Base-by-base conservation (phyloP, 2,797 vertebrate genomes). In the Neomorphus geoffroyi region DNA sequence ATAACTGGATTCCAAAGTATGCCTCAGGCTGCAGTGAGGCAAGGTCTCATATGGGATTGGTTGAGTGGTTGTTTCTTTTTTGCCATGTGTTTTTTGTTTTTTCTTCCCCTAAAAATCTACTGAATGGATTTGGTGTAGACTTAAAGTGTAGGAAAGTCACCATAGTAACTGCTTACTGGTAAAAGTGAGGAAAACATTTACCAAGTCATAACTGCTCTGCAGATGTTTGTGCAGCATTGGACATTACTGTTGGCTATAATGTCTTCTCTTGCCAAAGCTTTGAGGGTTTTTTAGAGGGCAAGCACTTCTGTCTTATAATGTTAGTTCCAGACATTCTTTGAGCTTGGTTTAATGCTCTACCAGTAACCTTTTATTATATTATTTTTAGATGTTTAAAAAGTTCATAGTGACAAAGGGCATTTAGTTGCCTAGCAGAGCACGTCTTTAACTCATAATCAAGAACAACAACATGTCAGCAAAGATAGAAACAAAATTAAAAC, bases 321-420 rank as follows among this genome's bases (percentile, higher is more conserved):
- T 73, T 37, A 66, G 78, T 88, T 94, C 82, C 82, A 96, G 86
- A 95, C 85, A 88, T 95, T 95, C 81, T 74, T 88, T 84, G 80
- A 91, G 56, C 51, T 94, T 85, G 60, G 80, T 88, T 92, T 87
- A 58, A 58, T 45, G 72, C 45, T 72, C 46, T 66, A 71, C 37
- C 62, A 88, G 54, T 45, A 92, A 90, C 43, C 27, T 72, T 80
- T 89, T 58, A 69, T 28, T 61, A 13, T 12, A 71, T 54, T 67
- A 51, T 67, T 85, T 89, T 83, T 65, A 65, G 53, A 57, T 81
- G 83, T 81, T 54, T 11, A 17, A 37, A 71, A 86, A 46, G n/a
- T 78, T 93, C 66, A 2, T 8, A 17, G 51, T 83, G 71, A 41
- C 71, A 35, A 92, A 94, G n/a, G 32, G 26, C 53, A 61, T 72